Base-by-base conservation (phyloP, 1,140 invertebrate species). In the Aradophagus sp. region DNA sequence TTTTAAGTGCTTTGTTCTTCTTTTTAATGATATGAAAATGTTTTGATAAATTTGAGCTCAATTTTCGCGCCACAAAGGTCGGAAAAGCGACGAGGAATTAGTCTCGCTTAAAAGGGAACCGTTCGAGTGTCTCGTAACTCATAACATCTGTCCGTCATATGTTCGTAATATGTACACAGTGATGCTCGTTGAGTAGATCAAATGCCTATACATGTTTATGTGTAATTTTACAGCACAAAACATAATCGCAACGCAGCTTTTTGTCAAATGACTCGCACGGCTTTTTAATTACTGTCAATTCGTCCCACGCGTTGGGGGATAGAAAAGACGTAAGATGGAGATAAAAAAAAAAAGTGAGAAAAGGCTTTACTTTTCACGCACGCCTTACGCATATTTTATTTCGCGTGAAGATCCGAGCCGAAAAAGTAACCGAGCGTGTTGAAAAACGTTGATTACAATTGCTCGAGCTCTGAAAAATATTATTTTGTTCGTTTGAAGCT, bases 131-230 rank as follows among this genome's bases (percentile, higher is more conserved):
- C 17, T 44, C 4, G 12, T 38, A 59, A 48, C 35, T 36, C 34
- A 11, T 10, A 62, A 62, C 66, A 69, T 69, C 50, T 62, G 66
- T 50, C 44, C 8, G 31, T 63, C 67, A 70, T 45, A 38, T 63
- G 67, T 53, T 20, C 29, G 35, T 34, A 29, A 56, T 50, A 29
- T 56, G 52, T 66, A 44, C n/a, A 66, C 44, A 50, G 38, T 12
- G 7, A 47, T 19, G 10, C 29, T 56, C 39, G 63, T 58, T 36
- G 45, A 59, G 38, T 52, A 52, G 52, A 50, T 69, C 39, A 56
- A 31, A 48, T 44, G 32, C 8, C 5, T 16, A 8, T 48, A 31
- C 34, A 14, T 62, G 67, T 71, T 71, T 71, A 71, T 12, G 38
- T 23, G 23, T 31, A 32, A 61, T 63, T 63, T 71, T 53, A 63